A percentile compares a stretch with the other conserved stretches of the same genome.
Conservation (phyloP, 2,113 vertebrate genomes). For the Bufo gargarizans region DNA sequence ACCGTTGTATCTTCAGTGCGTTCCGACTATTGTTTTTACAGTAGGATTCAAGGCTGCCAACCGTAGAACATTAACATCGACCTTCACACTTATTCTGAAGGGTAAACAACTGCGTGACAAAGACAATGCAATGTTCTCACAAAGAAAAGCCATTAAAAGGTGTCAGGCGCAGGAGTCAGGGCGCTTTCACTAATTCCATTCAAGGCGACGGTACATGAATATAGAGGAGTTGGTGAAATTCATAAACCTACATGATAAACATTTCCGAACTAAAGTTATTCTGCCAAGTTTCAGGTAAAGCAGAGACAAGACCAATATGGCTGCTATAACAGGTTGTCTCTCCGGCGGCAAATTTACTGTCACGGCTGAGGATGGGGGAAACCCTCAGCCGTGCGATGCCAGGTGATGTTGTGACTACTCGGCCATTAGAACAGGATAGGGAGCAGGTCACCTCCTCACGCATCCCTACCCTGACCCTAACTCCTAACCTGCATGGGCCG, state of each 20-base stretch:
- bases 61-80: neutral
- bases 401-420: no score
- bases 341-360: no score
- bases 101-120: neutral
- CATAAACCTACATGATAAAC: neutral
- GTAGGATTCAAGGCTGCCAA: neutral
- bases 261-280: neutral
- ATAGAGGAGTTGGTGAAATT: neutral
- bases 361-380: no score
- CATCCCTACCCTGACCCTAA: no score
- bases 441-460: no score
- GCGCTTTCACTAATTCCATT: neutral
- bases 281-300: neutral
- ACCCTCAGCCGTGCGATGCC: no score
- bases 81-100: neutral
- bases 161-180: neutral
- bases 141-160: neutral
- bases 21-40: neutral
- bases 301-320: no score
- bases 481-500: no score
- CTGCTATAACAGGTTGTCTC: no score
- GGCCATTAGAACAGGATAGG: no score
- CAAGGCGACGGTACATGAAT: neutral
- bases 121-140: neutral
- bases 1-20: neutral